Percentiles rank a stretch among this genome's conserved stretches.
Conservation (phyloP, 1,140 invertebrate species). For the Neomicropteryx cornuta region DNA sequence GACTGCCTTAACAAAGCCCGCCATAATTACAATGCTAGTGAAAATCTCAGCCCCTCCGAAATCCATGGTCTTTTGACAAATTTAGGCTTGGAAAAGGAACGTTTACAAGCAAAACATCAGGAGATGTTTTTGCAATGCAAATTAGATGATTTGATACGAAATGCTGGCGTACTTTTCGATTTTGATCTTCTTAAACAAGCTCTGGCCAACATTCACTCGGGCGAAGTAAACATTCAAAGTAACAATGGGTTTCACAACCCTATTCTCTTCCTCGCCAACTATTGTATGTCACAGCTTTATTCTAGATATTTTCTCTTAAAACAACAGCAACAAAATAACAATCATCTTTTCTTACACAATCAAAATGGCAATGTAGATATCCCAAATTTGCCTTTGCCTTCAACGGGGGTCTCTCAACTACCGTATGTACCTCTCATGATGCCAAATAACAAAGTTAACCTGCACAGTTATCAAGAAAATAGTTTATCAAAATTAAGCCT, state of each 20-base stretch:
- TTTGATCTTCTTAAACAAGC: constrained; percentile 53
- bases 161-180: constrained; percentile 52
- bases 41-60: constrained; percentile 33
- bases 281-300: constrained; percentile 62
- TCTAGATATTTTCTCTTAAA: constrained; percentile 43
- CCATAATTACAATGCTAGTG: constrained; percentile 13
- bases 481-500: neutral
- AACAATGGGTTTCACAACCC: constrained; percentile 43
- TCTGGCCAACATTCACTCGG: constrained; percentile 45
- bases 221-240: constrained; percentile 29
- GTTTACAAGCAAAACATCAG: constrained; percentile 53
- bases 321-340: constrained; percentile 10
- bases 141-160: constrained; percentile 56
- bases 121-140: constrained; percentile 62
- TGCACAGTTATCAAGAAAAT: neutral
- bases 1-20: constrained; percentile 50
- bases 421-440: constrained; percentile 13
- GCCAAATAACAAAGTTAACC: constrained; percentile 7
- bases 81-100: constrained; percentile 47
- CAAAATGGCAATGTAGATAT: constrained; percentile 13
- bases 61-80: constrained; percentile 44
- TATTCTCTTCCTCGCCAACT: constrained; percentile 59
- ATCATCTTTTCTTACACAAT: constrained; percentile 7
- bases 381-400: constrained; percentile 6
- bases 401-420: constrained; percentile 3